phyloP scores from a whole-genome alignment of 2,888 invertebrate species.

The Chalcis sispes region DNA sequence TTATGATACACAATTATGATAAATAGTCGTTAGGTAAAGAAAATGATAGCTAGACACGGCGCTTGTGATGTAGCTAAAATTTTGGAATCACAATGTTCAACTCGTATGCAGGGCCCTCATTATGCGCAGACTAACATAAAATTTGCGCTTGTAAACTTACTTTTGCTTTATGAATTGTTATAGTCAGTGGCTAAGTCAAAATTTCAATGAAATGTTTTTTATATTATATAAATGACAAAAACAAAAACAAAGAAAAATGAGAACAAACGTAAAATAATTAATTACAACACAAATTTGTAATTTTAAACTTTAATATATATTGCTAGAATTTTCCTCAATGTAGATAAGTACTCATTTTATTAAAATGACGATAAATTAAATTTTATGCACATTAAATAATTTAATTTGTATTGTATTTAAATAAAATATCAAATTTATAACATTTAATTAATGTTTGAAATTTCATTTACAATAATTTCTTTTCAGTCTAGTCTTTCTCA shows the following conservation, averaged over 20 bases:
- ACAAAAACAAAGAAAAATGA: background rate
- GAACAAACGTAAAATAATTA: background rate
- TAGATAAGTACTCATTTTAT: background rate
- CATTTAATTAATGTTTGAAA: constrained; percentile 30
- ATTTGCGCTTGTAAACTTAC: constrained; percentile 62
- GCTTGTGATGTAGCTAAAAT: constrained; percentile 73
- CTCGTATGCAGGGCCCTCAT: constrained; percentile 67
- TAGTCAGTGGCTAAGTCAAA: constrained; percentile 65
- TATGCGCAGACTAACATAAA: constrained; percentile 53
- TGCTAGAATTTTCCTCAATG: background rate
- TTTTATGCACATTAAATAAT: constrained; percentile 20
- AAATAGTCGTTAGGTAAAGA: constrained; percentile 65
- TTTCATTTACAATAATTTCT: constrained; percentile 37
- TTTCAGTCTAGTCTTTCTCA: constrained; percentile 45
- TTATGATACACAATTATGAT: constrained; percentile 61
- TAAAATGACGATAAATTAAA: constrained; percentile 14
- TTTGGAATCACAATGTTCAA: constrained; percentile 62
- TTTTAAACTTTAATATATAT: constrained; percentile 11
- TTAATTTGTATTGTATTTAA: constrained; percentile 6
- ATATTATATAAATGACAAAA: constrained; percentile 40
- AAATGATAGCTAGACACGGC: constrained; percentile 69
- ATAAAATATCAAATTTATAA: constrained; percentile 7
- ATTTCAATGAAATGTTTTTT: constrained; percentile 42
- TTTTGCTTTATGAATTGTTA: constrained; percentile 64
- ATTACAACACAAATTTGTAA: constrained; percentile 3